Percentiles rank a stretch among this genome's conserved stretches.
These are phyloP conservation scores for Parambassis ranga DNA, from an alignment of 2,797 vertebrate genomes.

Conservation along the genomic window DNA sequence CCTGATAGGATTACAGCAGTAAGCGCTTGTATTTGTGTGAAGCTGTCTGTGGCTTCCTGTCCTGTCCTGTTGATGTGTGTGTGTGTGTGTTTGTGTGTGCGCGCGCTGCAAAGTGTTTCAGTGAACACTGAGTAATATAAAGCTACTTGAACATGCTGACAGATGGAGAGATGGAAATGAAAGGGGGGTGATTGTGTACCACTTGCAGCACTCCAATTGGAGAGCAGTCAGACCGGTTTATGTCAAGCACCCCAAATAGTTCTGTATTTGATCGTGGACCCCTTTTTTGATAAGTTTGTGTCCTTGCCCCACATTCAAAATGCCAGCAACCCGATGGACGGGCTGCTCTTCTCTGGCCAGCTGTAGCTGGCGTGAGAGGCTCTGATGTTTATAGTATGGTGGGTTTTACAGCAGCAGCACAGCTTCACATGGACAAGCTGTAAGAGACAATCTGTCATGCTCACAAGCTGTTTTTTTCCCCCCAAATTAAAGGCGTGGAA, in stretches of 20 bases:
- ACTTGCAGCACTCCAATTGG: constrained; percentile 51
- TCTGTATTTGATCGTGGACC: constrained; percentile 35
- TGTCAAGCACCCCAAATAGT: constrained; percentile 49
- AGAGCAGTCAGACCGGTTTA: constrained; percentile 46
- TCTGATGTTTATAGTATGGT: background rate
- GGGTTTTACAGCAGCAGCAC: background rate
- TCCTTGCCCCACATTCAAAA: constrained; percentile 27
- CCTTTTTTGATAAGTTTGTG: constrained; percentile 28
- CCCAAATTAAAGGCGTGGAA: background rate
- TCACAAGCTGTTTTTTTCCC: background rate
- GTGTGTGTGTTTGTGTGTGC: background rate
- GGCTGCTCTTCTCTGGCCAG: constrained; percentile 14
- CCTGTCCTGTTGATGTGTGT: constrained; percentile 7
- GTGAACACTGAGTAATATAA: constrained; percentile 37
- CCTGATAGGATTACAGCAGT: constrained; percentile 64
- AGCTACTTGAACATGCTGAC: constrained; percentile 52
- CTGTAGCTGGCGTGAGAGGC: constrained; percentile 4
- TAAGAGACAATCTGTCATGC: background rate
- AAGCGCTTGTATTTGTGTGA: constrained; percentile 41
- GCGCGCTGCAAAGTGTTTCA: constrained; percentile 3
- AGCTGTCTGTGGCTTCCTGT: constrained; percentile 10
- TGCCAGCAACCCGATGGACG: constrained; percentile 17
- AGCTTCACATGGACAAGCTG: background rate
- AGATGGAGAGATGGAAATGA: constrained; percentile 49
- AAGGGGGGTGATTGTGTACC: constrained; percentile 54